A percentile compares a stretch with the other conserved stretches of the same genome.
Conservation (phyloP, 2,888 invertebrate genomes). For the Trissoscelio sp. region DNA sequence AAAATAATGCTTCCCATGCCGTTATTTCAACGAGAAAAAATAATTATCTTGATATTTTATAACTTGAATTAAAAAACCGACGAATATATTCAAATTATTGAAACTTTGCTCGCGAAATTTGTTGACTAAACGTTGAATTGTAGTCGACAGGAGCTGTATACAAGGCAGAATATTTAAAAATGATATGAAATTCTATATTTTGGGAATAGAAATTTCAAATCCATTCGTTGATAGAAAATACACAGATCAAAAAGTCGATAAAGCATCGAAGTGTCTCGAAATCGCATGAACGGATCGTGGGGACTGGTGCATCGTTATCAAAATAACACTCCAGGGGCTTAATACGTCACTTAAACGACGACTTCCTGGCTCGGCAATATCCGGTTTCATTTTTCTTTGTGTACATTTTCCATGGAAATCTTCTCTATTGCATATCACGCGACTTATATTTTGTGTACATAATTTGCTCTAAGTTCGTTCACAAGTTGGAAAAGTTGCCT, state of each 20-base stretch:
- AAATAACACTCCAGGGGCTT: conserved; percentile 62
- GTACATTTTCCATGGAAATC: conserved; percentile 74
- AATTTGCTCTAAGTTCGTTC: conserved; percentile 34
- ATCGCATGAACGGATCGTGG: conserved; percentile 43
- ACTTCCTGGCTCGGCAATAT: conserved; percentile 33
- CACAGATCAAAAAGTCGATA: conserved; percentile 55
- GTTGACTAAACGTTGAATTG: conserved; percentile 7
- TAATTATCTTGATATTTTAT: no score
- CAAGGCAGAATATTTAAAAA: conserved; percentile 4
- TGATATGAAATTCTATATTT: conserved; percentile 35
- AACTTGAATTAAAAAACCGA: not conserved
- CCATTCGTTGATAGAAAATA: conserved; percentile 40
- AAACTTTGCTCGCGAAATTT: conserved; percentile 8
- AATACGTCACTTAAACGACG: conserved; percentile 58
- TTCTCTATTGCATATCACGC: conserved; percentile 66
- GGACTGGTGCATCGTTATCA: conserved; percentile 36
- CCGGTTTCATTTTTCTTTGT: conserved; percentile 55
- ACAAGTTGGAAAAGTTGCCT: conserved; percentile 77
- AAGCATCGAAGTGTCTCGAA: conserved; percentile 37
- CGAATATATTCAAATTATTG: conserved; percentile 21
- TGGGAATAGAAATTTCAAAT: conserved; percentile 37
- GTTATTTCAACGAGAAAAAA: no score
- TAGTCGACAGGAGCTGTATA: not conserved
- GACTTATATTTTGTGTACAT: conserved; percentile 42
- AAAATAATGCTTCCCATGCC: no score